These are phyloP conservation scores for Cephonodes hylas DNA, from an alignment of 2,888 invertebrate species.

Conservation along the genomic window DNA sequence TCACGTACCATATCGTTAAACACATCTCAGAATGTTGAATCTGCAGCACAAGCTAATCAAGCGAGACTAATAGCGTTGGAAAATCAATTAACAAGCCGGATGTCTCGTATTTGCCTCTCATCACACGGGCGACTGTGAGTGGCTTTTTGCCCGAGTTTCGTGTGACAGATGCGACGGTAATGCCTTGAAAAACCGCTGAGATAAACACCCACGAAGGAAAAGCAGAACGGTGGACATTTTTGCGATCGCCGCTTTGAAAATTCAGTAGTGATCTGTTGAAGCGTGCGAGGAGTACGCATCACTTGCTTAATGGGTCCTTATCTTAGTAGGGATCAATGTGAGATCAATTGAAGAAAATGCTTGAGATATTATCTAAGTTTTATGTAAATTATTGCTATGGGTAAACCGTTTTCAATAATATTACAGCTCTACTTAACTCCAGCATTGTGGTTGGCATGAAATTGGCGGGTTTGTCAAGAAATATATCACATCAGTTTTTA, in stretches of 20 bases:
- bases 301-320: background rate
- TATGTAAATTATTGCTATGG: background rate
- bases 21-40: background rate
- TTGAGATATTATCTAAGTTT: no score
- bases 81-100: constrained; percentile 33
- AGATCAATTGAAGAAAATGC: no score
- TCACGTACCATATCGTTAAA: constrained; percentile 11
- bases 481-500: no score
- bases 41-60: constrained; percentile 18
- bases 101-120: constrained; percentile 22
- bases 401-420: no score
- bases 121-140: constrained; percentile 23
- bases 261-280: background rate
- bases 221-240: background rate
- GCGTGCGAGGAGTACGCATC: background rate
- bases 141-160: constrained; percentile 27
- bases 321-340: background rate
- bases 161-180: background rate
- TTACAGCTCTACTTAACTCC: no score
- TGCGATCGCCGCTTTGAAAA: background rate
- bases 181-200: background rate
- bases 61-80: constrained; percentile 22
- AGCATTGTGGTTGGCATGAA: no score
- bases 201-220: background rate
- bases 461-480: no score